Base-by-base conservation (phyloP, 2,888 invertebrate species). In the Acleris emargana region DNA sequence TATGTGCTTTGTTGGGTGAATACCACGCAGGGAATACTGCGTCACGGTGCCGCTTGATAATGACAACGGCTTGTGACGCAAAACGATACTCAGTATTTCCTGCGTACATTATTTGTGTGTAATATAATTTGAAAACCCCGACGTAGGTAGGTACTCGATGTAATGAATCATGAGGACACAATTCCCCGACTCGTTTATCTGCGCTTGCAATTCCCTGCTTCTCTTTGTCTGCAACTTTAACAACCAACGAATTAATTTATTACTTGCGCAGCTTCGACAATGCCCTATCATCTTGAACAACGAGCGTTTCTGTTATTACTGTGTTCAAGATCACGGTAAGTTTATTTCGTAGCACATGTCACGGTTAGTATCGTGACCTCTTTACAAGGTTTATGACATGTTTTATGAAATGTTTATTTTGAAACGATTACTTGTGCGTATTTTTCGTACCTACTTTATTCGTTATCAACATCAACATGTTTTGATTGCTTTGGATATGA, bases 21-120 rank as follows among this genome's bases (percentile, higher is more conserved):
- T 86, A 86, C 89, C 87, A 74, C 78, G 83, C 32, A 32, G 32
- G 32, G 32, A 32, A 32, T 32, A 86, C 89, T 86, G 74, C 78
- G 83, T 85, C 84, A 86, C 71, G 6, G 1, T 25, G 67, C 38
- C 38, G 63, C 62, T n/a, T 53, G 64, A 32, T 49, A 49, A 28
- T 38, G 32, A 11, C 61, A 4, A 32, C 32, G 17, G 45, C 17
- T 25, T 38, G 17, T 59, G 64, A 59, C 64, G 54, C 59, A 58
- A 59, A 25, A 54, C 50, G 47, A 45, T 59, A 49, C 47, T n/a
- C 25, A 25, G 53, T 53, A 54, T 59, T 54, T 45, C 43, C 54
- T 28, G 54, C 53, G 32, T 53, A 47, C 58, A 20, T 54, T 9
- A 54, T 42, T 42, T 3, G 3, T 55, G n/a, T 5, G 7, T 20